Conservation (phyloP, 2,113 vertebrate species). For the Lucifuga dentata region DNA sequence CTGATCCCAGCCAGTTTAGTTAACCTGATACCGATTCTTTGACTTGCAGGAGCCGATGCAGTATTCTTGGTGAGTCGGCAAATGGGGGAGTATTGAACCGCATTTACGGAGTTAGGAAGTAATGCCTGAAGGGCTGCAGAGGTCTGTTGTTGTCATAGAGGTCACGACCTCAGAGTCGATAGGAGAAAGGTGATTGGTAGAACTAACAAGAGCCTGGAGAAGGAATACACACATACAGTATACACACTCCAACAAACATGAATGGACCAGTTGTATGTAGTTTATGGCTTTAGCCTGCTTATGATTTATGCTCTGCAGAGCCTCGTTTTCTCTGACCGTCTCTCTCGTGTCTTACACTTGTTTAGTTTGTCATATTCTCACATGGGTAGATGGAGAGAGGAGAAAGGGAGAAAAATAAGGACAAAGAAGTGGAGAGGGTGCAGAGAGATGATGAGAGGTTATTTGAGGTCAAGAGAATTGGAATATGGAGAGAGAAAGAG, state of each 20-base stretch:
- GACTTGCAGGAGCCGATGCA: conserved; percentile 45
- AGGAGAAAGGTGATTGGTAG: conserved; percentile 22
- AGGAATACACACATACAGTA: conserved; percentile 12
- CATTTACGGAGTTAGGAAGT: conserved; percentile 27
- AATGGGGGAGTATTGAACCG: neutral
- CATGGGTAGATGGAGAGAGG: neutral
- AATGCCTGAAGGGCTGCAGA: conserved; percentile 7
- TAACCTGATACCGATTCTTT: conserved; percentile 53
- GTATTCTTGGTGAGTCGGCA: conserved; percentile 14
- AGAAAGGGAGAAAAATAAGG: conserved; percentile 10
- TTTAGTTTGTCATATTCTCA: neutral
- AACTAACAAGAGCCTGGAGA: conserved; percentile 29
- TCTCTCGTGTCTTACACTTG: conserved; percentile 1
- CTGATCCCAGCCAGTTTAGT: conserved; percentile 52
- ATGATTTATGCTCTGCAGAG: conserved; percentile 5
- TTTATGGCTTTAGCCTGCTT: conserved; percentile 8
- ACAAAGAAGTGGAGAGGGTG: conserved; percentile 16
- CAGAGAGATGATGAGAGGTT: conserved; percentile 40
- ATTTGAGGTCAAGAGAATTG: conserved; percentile 44
- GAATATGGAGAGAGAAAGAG: conserved; percentile 17
- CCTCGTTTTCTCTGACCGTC: conserved; percentile 13
- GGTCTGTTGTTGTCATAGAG: conserved; percentile 35
- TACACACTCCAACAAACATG: neutral
- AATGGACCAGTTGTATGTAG: conserved; percentile 29
- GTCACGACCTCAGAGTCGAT: conserved; percentile 40